phyloP scores from a whole-genome alignment of 2,888 invertebrate species.

The Trichogramma dendrolimi region DNA sequence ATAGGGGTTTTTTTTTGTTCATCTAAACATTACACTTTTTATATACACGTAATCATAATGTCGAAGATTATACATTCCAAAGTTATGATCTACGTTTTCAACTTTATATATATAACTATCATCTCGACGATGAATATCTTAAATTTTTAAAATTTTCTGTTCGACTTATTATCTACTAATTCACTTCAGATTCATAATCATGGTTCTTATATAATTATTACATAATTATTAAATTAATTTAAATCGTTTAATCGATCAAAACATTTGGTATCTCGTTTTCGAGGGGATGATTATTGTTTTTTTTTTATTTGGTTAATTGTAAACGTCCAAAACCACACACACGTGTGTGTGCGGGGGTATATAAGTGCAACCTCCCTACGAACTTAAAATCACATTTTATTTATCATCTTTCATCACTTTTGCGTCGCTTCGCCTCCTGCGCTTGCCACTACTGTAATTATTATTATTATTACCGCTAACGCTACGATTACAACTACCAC shows the following conservation, averaged over 20 bases:
- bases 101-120: conserved; percentile 10
- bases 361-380: neutral
- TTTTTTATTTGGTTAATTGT: too few relatives aligned
- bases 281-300: neutral
- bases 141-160: conserved; percentile 2
- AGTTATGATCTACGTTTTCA: conserved; percentile 10
- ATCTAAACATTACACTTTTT: conserved; percentile 30
- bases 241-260: conserved; percentile 21
- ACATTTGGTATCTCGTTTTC: conserved; percentile 28
- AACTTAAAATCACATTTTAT: conserved; percentile 27
- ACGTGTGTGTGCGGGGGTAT: too few relatives aligned
- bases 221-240: conserved; percentile 6
- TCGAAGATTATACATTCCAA: conserved; percentile 21
- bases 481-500: too few relatives aligned
- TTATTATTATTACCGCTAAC: too few relatives aligned
- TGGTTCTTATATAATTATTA: neutral
- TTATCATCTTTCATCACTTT: conserved; percentile 8
- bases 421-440: conserved; percentile 9
- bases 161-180: conserved; percentile 7
- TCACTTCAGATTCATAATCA: conserved; percentile 11
- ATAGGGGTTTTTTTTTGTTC: neutral
- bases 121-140: conserved; percentile 16
- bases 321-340: too few relatives aligned
- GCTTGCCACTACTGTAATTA: conserved; percentile 3
- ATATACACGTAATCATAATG: conserved; percentile 23